phyloP scores from a whole-genome alignment of 2,113 vertebrate genomes.

The Plectropomus leopardus region DNA sequence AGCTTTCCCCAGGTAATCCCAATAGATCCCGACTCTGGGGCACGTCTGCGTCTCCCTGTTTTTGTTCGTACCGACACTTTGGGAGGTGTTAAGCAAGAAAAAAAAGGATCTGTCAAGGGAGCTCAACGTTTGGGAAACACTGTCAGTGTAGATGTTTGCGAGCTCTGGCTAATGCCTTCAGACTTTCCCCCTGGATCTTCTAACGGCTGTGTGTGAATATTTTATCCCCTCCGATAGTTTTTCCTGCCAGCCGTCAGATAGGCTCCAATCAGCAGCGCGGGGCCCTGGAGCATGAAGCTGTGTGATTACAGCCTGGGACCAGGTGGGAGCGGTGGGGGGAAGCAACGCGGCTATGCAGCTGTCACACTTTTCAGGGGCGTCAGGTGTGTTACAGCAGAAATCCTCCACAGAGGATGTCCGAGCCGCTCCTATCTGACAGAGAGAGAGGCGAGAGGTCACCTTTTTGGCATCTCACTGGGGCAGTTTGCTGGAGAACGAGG shows the following conservation, averaged over 20 bases:
- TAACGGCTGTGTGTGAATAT: slow-evolving; percentile 83
- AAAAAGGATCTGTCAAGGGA: slow-evolving; percentile 75
- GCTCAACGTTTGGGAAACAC: slow-evolving; percentile 78
- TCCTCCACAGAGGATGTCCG: slow-evolving; percentile 19
- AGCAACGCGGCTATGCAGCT: slow-evolving; percentile 64
- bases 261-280: slow-evolving; percentile 79
- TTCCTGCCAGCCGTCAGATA: slow-evolving; percentile 82
- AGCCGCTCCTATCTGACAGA: slow-evolving; percentile 34
- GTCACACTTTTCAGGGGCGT: slow-evolving; percentile 76
- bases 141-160: slow-evolving; percentile 79
- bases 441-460: slow-evolving; percentile 62
- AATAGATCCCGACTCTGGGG: slow-evolving; percentile 66
- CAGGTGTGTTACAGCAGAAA: slow-evolving; percentile 68
- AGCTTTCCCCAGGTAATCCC: slow-evolving; percentile 74
- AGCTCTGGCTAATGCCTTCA: slow-evolving; percentile 80
- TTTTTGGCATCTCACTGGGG: slow-evolving; percentile 54
- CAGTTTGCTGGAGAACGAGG: slow-evolving; percentile 47
- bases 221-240: slow-evolving; percentile 83
- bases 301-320: slow-evolving; percentile 78
- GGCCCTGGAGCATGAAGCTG: slow-evolving; percentile 80
- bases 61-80: slow-evolving; percentile 72
- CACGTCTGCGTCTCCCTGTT: slow-evolving; percentile 64
- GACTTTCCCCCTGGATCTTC: slow-evolving; percentile 80
- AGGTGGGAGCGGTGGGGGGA: slow-evolving; percentile 49
- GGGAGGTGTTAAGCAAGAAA: slow-evolving; percentile 69